Percentiles rank a stretch among this genome's conserved stretches.
Conservation (phyloP, 2,797 vertebrate genomes). For the Sebastes paucispinis region DNA sequence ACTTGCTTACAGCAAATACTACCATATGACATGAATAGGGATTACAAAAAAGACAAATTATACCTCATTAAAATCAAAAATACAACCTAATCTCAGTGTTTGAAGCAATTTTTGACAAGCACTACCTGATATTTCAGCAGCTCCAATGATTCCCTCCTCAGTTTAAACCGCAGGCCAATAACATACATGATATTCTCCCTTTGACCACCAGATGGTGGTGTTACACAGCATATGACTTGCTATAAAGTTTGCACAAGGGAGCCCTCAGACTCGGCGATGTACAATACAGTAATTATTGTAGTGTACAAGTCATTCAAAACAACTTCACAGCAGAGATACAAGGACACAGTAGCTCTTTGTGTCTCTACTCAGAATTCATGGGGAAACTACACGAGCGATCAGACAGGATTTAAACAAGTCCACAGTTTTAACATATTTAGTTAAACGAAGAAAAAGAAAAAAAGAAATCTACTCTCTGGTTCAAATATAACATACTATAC, state of each 20-base stretch:
- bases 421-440: too few relatives aligned
- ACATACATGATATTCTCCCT: background rate
- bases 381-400: too few relatives aligned
- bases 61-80: background rate
- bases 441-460: too few relatives aligned
- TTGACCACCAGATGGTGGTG: slow-evolving; percentile 70
- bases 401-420: too few relatives aligned
- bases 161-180: background rate
- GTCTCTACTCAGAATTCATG: background rate
- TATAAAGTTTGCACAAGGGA: background rate
- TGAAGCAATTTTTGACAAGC: background rate
- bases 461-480: too few relatives aligned
- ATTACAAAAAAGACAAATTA: background rate
- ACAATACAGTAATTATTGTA: background rate
- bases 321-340: background rate
- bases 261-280: background rate
- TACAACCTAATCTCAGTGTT: background rate
- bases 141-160: background rate
- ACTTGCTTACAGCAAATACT: background rate
- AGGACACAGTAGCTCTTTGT: background rate
- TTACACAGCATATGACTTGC: slow-evolving; percentile 7
- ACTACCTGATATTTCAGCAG: background rate
- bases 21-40: background rate
- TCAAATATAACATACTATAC: too few relatives aligned
- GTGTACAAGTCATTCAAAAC: background rate